These are phyloP conservation scores for Gisinianus flammeolus DNA, from an alignment of 2,888 invertebrate species.

Conservation along the genomic window DNA sequence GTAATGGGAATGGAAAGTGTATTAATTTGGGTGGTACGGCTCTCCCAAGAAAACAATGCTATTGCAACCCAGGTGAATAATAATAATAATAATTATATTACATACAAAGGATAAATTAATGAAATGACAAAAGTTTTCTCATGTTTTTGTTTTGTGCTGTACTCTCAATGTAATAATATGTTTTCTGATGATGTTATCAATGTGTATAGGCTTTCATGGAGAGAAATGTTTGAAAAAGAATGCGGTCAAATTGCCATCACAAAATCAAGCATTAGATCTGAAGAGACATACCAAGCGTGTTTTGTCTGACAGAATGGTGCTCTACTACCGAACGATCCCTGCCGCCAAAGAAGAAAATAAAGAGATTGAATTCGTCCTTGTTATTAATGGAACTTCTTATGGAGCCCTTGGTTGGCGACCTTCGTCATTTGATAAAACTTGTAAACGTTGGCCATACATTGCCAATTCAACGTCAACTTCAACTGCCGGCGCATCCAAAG, in stretches of 20 bases:
- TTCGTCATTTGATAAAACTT: constrained; percentile 52
- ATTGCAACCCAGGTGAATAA: constrained; percentile 73
- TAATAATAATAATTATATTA: not conserved
- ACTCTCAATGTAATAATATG: too few species aligned
- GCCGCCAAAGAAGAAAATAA: constrained; percentile 65
- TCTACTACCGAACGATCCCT: constrained; percentile 85
- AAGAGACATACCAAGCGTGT: constrained; percentile 70
- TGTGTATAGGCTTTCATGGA: constrained; percentile 66
- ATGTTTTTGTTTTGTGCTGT: too few species aligned
- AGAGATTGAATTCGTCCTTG: constrained; percentile 70
- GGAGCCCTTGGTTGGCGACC: constrained; percentile 94
- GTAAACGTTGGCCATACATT: constrained; percentile 56
- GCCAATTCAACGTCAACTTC: constrained; percentile 32
- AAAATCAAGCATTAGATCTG: constrained; percentile 71
- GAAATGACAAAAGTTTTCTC: not conserved
- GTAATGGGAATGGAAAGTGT: constrained; percentile 80
- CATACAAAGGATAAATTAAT: not conserved
- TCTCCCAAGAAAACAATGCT: constrained; percentile 83
- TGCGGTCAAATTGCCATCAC: constrained; percentile 73
- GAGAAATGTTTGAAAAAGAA: constrained; percentile 67
- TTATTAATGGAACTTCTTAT: constrained; percentile 87
- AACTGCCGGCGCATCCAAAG: constrained; percentile 8
- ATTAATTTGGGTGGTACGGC: constrained; percentile 80
- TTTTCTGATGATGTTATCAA: too few species aligned
- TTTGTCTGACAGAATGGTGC: constrained; percentile 74